A percentile compares a stretch with the other conserved stretches of the same genome.
Conservation (phyloP, 2,113 vertebrate genomes). For the Globicephala melas region DNA sequence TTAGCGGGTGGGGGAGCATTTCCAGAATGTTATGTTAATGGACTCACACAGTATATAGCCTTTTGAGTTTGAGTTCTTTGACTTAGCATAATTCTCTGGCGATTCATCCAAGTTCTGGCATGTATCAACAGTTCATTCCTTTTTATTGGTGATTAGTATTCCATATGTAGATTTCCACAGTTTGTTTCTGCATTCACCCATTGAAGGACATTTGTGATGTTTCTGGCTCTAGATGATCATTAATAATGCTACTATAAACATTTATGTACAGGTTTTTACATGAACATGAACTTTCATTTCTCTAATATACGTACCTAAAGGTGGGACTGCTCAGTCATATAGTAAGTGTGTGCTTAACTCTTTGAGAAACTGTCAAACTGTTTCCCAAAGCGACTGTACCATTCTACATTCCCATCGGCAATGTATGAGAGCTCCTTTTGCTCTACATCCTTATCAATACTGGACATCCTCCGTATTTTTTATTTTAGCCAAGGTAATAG, state of each 20-base stretch:
- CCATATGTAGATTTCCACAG: not conserved
- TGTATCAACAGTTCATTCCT: not conserved
- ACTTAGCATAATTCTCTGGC: not conserved
- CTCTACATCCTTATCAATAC: not conserved
- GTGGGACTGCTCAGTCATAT: not conserved
- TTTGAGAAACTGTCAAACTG: not conserved
- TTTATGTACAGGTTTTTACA: not conserved
- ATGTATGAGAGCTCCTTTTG: not conserved
- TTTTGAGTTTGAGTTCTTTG: not conserved
- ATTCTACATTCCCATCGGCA: not conserved
- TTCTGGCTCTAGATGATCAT: not conserved
- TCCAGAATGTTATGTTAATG: not conserved
- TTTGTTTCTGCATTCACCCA: not conserved
- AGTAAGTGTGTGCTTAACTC: not conserved
- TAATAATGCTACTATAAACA: not conserved
- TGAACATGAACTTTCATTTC: not conserved
- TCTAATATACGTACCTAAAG: not conserved
- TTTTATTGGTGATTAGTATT: not conserved
- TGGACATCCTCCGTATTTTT: not conserved
- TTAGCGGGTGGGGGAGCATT: accelerated
- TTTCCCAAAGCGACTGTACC: not conserved
- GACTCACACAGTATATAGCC: not conserved
- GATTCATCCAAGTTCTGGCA: not conserved
- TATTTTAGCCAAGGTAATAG: not conserved
- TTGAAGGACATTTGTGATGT: not conserved